phyloP scores from a whole-genome alignment of 1,140 invertebrate genomes.

The Drosophila equinoxialis region DNA sequence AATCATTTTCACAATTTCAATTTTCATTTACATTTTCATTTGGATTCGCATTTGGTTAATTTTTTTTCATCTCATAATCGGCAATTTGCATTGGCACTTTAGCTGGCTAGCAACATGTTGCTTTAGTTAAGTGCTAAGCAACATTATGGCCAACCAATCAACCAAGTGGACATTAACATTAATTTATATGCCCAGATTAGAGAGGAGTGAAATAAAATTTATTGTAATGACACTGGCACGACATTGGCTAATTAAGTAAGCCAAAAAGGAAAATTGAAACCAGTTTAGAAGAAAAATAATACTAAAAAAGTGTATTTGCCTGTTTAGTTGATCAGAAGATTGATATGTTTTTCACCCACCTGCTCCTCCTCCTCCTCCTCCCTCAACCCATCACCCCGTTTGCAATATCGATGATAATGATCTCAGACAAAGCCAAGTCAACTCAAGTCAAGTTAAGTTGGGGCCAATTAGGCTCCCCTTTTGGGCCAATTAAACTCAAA shows the following conservation, averaged over 20 bases:
- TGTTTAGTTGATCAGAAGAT: slow-evolving; percentile 55
- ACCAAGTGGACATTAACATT: slow-evolving; percentile 48
- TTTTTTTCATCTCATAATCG: slow-evolving; percentile 28
- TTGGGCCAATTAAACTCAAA: slow-evolving; percentile 66
- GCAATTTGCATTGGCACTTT: slow-evolving; percentile 49
- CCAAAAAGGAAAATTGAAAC: slow-evolving; percentile 48
- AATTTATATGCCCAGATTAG: slow-evolving; percentile 49
- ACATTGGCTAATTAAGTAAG: slow-evolving; percentile 76
- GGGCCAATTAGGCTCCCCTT: slow-evolving; percentile 18
- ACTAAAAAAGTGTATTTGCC: not conserved
- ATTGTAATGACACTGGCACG: slow-evolving; percentile 54
- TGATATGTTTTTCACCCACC: slow-evolving; percentile 38
- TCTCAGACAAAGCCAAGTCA: not conserved
- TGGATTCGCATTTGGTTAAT: not conserved
- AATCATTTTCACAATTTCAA: slow-evolving; percentile 3
- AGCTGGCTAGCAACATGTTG: slow-evolving; percentile 38
- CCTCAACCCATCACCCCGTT: not conserved
- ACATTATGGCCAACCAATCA: slow-evolving; percentile 37
- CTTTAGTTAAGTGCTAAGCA: slow-evolving; percentile 48
- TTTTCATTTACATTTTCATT: slow-evolving; percentile 9
- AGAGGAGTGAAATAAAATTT: slow-evolving; percentile 50
- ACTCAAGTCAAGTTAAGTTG: not conserved
- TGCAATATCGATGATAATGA: slow-evolving; percentile 45
- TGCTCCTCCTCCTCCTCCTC: slow-evolving; percentile 5
- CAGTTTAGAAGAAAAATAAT: slow-evolving; percentile 23